Base-by-base conservation (phyloP, 2,888 invertebrate species). In the Cheilosia grossa region DNA sequence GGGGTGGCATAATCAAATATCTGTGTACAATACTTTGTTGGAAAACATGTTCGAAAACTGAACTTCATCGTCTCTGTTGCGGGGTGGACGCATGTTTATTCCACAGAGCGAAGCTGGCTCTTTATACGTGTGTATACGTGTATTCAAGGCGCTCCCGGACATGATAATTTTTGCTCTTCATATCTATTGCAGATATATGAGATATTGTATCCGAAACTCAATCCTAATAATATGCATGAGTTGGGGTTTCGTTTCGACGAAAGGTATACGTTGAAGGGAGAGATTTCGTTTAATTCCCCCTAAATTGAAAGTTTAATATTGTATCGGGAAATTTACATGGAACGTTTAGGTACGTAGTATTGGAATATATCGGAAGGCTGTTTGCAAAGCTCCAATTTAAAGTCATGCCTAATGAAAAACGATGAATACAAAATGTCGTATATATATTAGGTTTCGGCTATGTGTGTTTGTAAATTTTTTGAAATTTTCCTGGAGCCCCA, bases 121-220 rank as follows among this genome's bases (percentile, higher is more conserved):
- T 51, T 9, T 53, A 9, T 42, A 21, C 1, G 33, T 63, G n/a
- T 37, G 24, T 21, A 33, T 30, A 15, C 15, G 19, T 37, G 33
- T 75, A 47, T 44, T 59, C 59, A 77, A 47, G 42, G 37, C 37
- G 67, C 59, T 53, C 47, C 69, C 69, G 61, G 69, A 42, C 53
- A 69, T 69, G 77, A 77, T 77, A 53, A 61, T 69, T 77, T 69
- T 53, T 47, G 53, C 37, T 59, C 54, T 69, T 54, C 47, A 69
- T 61, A 69, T 77, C 77, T 69, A 77, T 77, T 69, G 61, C 74
- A 75, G 74, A 75, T 53, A 77, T 42, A 66, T 53, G 53, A 61
- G 51, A 61, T 56, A 64, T 56, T 64, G 64, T 74, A 37, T 64
- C 54, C 44, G 54, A 49, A 74, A 74, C 24, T 56, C 64, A 64